A percentile compares a stretch with the other conserved stretches of the same genome.
These are phyloP conservation scores for Pterostichus madidus DNA, from an alignment of 2,888 invertebrate species.

Conservation along the genomic window DNA sequence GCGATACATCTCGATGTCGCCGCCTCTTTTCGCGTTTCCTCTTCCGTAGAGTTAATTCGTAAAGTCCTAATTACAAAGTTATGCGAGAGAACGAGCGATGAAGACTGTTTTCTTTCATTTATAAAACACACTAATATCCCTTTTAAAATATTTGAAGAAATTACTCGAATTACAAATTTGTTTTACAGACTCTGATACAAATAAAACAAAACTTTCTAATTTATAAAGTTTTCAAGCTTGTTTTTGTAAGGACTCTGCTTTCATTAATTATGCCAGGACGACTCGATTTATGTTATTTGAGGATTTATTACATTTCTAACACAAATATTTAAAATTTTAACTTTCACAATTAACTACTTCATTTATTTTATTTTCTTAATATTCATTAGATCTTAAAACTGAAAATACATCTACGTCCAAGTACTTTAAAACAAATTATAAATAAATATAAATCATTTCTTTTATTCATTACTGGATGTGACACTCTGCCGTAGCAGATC, in stretches of 20 bases:
- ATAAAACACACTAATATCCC: constrained; percentile 56
- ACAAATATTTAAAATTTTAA: neutral
- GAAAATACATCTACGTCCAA: no score
- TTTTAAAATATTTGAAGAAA: constrained; percentile 61
- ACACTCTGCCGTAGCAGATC: no score
- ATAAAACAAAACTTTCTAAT: constrained; percentile 41
- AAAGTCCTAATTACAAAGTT: constrained; percentile 29
- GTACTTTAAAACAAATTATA: no score
- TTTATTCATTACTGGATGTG: no score
- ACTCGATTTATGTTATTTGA: no score
- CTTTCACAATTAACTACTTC: neutral
- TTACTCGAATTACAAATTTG: constrained; percentile 50
- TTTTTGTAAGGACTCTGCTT: neutral
- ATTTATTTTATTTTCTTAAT: no score
- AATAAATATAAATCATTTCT: no score
- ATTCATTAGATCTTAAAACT: no score
- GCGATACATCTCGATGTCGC: neutral
- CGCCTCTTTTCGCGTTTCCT: no score
- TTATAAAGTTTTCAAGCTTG: constrained; percentile 4
- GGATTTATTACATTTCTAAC: neutral
- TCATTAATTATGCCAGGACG: neutral
- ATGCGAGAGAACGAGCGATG: neutral
- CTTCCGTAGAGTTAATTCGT: neutral
- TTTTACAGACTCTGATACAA: constrained; percentile 37
- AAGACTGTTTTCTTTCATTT: constrained; percentile 27